These are phyloP conservation scores for Tangara arthus DNA, from an alignment of 2,797 vertebrate species.

Conservation along the genomic window DNA sequence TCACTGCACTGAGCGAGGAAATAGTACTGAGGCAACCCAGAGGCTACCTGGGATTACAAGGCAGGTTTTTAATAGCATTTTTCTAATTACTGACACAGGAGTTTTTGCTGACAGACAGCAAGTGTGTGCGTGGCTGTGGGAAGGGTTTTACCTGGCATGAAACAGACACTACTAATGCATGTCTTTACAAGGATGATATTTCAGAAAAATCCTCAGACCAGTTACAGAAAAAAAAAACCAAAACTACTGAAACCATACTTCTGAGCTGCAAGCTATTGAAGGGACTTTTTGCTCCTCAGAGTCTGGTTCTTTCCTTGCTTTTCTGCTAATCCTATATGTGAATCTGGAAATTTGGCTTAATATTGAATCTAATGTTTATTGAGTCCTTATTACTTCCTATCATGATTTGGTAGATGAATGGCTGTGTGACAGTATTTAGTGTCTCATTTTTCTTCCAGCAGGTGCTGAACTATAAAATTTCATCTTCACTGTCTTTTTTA, in stretches of 20 bases:
- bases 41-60: slow-evolving; percentile 48
- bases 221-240: background rate
- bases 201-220: background rate
- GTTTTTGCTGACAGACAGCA: slow-evolving; percentile 61
- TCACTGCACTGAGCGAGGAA: background rate
- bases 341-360: background rate
- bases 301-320: background rate
- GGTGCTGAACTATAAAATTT: background rate
- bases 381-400: background rate
- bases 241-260: background rate
- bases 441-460: background rate
- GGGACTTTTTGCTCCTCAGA: background rate
- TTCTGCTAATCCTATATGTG: background rate
- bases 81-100: slow-evolving; percentile 58
- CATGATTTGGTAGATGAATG: background rate
- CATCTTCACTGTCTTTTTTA: background rate
- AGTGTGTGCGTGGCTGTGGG: slow-evolving; percentile 41
- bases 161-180: slow-evolving; percentile 27
- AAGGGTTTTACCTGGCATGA: slow-evolving; percentile 46
- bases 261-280: background rate
- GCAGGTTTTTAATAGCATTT: slow-evolving; percentile 58
- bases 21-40: slow-evolving; percentile 9
- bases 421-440: background rate
- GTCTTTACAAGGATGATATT: slow-evolving; percentile 48
- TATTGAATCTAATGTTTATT: background rate